A percentile compares a stretch with the other conserved stretches of the same genome.
Conservation (phyloP, 2,797 vertebrate genomes). For the Paedocypris micromegethes region DNA sequence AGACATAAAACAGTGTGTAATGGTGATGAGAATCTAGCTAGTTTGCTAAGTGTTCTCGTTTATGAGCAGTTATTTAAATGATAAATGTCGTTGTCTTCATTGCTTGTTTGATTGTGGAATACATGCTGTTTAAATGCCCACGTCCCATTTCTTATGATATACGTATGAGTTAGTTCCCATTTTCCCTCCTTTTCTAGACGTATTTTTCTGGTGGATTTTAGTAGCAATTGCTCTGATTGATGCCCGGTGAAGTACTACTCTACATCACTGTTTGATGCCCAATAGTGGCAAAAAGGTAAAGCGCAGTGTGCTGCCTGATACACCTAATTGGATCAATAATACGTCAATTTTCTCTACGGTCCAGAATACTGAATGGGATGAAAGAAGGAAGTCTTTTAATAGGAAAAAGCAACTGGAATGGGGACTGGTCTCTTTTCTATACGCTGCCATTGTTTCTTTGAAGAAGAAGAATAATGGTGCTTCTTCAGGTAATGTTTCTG, state of each 20-base stretch:
- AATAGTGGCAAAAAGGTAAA: constrained; percentile 33
- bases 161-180: constrained; percentile 18
- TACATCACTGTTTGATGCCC: constrained; percentile 21
- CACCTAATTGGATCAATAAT: constrained; percentile 45
- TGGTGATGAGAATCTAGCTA: constrained; percentile 3
- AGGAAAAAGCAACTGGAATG: constrained; percentile 27
- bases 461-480: constrained; percentile 38
- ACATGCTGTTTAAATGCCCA: neutral
- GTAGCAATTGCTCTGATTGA: constrained; percentile 39
- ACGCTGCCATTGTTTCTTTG: constrained; percentile 37
- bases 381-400: constrained; percentile 25
- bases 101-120: neutral
- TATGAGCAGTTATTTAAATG: neutral
- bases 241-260: constrained; percentile 31
- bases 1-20: neutral
- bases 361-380: constrained; percentile 25
- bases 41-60: neutral
- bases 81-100: neutral
- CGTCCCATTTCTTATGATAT: neutral
- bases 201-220: constrained; percentile 29
- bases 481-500: constrained; percentile 32
- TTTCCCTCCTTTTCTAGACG: constrained; percentile 4
- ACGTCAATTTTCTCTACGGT: constrained; percentile 33
- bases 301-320: constrained; percentile 19
- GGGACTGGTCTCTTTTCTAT: constrained; percentile 45